Percentiles rank a stretch among this genome's conserved stretches.
phyloP scores from a whole-genome alignment of 2,113 vertebrate genomes.

The Agapornis roseicollis region DNA sequence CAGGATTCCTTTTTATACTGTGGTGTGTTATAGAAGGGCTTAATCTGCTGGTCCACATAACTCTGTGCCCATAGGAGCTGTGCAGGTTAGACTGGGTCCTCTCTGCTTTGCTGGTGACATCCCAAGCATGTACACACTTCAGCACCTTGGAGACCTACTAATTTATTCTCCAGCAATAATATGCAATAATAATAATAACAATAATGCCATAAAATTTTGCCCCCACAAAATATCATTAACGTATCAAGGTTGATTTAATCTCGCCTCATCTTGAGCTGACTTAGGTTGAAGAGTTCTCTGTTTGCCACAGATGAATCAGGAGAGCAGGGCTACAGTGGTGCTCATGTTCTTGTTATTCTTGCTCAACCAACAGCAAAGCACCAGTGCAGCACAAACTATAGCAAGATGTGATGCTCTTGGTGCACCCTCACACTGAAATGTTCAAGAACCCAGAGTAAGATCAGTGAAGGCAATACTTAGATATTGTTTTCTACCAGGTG shows the following conservation, averaged over 20 bases:
- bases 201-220: rapidly evolving
- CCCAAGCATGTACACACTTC: rapidly evolving
- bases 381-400: background rate
- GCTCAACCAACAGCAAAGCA: background rate
- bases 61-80: background rate
- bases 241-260: background rate
- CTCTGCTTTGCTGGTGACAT: background rate
- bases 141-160: rapidly evolving
- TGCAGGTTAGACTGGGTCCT: background rate
- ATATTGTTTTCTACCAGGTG: background rate
- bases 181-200: background rate
- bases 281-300: rapidly evolving
- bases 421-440: background rate
- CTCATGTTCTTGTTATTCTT: background rate
- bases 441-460: background rate
- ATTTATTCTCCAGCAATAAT: background rate
- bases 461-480: background rate
- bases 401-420: background rate
- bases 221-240: rapidly evolving
- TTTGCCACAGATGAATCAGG: rapidly evolving
- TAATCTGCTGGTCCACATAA: background rate
- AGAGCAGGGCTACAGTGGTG: background rate
- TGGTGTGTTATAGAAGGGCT: background rate
- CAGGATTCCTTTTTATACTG: background rate
- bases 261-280: background rate